Evolutionary conservation across 2,797 vertebrate genomes (phyloP).

Genomic region (Ptychobarbus kaznakovi): DNA sequence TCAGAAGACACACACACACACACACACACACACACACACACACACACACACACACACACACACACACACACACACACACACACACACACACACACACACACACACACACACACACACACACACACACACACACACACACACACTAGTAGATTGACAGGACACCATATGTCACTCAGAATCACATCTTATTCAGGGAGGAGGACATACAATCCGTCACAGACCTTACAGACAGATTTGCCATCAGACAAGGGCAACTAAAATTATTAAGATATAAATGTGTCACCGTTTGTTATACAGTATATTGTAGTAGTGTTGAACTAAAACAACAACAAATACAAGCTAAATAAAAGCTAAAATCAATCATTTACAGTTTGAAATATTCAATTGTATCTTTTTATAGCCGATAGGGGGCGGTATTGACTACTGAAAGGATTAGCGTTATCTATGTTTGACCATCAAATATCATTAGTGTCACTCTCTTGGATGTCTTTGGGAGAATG

Average conservation of each 20-base stretch:
- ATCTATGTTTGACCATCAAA: conserved; percentile 52
- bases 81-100: conserved; percentile 15
- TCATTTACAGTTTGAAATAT: not conserved
- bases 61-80: conserved; percentile 24
- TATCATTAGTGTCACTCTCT: conserved; percentile 51
- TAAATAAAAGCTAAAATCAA: no score
- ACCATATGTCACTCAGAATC: conserved; percentile 50
- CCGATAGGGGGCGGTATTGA: conserved; percentile 65
- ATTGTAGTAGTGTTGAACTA: not conserved
- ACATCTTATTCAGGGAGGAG: conserved; percentile 3
- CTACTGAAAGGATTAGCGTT: conserved; percentile 52
- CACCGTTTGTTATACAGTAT: not conserved
- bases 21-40: no score
- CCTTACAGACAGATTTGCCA: not conserved
- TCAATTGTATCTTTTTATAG: not conserved
- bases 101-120: conserved; percentile 31
- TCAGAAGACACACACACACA: conserved; percentile 34
- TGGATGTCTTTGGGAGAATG: conserved; percentile 46
- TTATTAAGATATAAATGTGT: not conserved
- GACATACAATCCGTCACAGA: not conserved
- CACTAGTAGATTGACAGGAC: conserved; percentile 17
- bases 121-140: conserved; percentile 29
- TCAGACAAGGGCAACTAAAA: not conserved
- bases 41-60: conserved; percentile 22
- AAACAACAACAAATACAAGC: not conserved